phyloP scores from a whole-genome alignment of 2,888 invertebrate species.

The Taenaris catops region DNA sequence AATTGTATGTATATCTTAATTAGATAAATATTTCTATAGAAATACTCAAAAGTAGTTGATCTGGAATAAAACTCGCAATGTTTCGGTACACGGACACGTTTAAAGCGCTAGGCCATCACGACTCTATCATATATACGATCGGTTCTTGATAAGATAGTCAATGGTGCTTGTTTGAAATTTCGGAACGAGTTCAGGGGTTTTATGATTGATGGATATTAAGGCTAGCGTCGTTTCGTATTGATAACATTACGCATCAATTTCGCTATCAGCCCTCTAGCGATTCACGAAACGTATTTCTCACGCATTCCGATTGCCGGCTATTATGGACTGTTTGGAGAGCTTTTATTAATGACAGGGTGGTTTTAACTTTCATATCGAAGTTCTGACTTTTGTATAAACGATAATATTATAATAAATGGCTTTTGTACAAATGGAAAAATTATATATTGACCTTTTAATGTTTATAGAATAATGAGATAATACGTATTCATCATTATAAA shows the following conservation, averaged over 20 bases:
- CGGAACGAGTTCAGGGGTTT: constrained; percentile 66
- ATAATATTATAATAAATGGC: not conserved
- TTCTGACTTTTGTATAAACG: too few species aligned
- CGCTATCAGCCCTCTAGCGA: constrained; percentile 18
- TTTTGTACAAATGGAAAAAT: not conserved
- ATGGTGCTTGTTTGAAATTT: constrained; percentile 58
- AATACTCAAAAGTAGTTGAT: too few species aligned
- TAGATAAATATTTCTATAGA: too few species aligned
- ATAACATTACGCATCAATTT: constrained; percentile 33
- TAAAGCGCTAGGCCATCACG: too few species aligned
- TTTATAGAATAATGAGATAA: too few species aligned
- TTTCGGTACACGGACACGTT: too few species aligned
- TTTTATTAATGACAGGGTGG: constrained; percentile 5
- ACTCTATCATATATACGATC: too few species aligned
- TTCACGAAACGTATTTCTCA: constrained; percentile 12
- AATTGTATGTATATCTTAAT: too few species aligned
- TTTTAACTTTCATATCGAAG: constrained; percentile 1
- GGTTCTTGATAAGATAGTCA: too few species aligned
- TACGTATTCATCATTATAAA: too few species aligned
- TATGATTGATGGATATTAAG: constrained; percentile 64
- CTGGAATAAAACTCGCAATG: too few species aligned
- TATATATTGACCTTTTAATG: too few species aligned
- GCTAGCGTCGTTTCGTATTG: constrained; percentile 25
- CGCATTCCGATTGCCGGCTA: constrained; percentile 7
- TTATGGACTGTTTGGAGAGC: constrained; percentile 10